Base-by-base conservation (phyloP, 1,140 invertebrate genomes). In the Drosophila azteca region DNA sequence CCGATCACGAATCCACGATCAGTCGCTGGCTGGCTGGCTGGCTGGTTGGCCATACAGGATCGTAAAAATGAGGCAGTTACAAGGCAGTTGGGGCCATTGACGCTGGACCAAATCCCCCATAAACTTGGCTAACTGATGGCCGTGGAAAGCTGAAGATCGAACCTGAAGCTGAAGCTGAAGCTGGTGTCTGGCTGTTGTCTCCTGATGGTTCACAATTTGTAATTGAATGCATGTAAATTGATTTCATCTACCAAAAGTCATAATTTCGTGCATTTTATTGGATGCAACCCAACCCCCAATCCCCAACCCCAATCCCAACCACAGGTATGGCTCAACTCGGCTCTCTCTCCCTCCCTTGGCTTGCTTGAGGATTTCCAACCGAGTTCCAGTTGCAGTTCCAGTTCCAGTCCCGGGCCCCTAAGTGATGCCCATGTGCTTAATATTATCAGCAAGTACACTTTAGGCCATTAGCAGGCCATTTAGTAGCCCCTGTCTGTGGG, bases 391-490 rank as follows among this genome's bases (percentile, higher is more conserved):
- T 39, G 3, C 35, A 39, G 11, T 39, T 39, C 11, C 35, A 39
- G 35, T 4, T 13, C 11, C 35, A 39, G 35, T 39, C 11, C 35
- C 5, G 39, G 20, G 31, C 13, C 31, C 13, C 61, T 77, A 73
- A 81, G 77, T 85, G 77, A 85, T 70, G 81, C 60, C 52, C 60
- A 67, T 77, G 79, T 74, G 77, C 69, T 85, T 80, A 89, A 89
- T 90, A 85, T 90, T 90, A 90, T 90, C 87, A 54, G 60, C 81
- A 90, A 90, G 77, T 90, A 90, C 87, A 90, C 85, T 85, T 90
- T 85, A 74, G 81, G 74, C 85, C 87, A 90, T 90, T 90, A 90
- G 87, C 85, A 90, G 85, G 62, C 85, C 88, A 90, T 90, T 90
- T 87, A 79, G 55, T 35, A 50, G 82, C 66, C 71, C 29, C 2